Evolutionary conservation across 2,113 vertebrate species (phyloP), one percentile per base, ranked within the genome.

Genomic region (Ptilorrhoa leucosticta): DNA sequence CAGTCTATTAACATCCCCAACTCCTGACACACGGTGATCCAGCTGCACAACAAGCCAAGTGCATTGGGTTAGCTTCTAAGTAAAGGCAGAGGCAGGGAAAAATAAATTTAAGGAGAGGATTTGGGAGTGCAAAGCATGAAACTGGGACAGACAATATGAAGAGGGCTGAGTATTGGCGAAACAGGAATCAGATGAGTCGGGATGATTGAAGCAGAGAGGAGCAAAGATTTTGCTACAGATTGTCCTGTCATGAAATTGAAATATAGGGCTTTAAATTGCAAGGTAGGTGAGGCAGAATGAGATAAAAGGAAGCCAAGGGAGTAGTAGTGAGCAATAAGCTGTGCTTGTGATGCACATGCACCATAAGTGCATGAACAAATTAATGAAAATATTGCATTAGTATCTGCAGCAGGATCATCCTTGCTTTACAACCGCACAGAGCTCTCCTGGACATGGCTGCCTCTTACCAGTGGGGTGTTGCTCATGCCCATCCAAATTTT

Each of bases 231-330:
- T 87, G 44, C 63, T 92, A 95, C 90, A 77, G 73, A 71, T 96
- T 97, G 89, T 94, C 72, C 33, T 95, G 80, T 94, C 86, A 92
- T 64, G 83, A 95, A 97, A 96, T 93, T 92, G 80, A 96, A 94
- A 95, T 92, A 64, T 13, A 84, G 85, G 19, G 47, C 76, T 90
- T 93, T 84, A 95, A 95, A 95, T 83, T 87, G 81, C 73, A 85
- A 81, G 70, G 56, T 76, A 83, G 85, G 80, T 6, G 71, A 94
- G 88, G 37, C 54, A 54, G 61, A 85, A 68, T 45, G 84, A 86
- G 57, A 92, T 86, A 91, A 94, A 96, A 69, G 35, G 72, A 97
- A 94, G 91, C 66, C 70, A 89, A 82, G 91, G 91, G 90, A 96
- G 51, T 37, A 96, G 63, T 85, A 80, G 44, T 54, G n/a, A 95